Evolutionary conservation across 2,113 vertebrate genomes (phyloP), one percentile per base, ranked within the genome.

Genomic region (Trochalopteron elliotii): DNA sequence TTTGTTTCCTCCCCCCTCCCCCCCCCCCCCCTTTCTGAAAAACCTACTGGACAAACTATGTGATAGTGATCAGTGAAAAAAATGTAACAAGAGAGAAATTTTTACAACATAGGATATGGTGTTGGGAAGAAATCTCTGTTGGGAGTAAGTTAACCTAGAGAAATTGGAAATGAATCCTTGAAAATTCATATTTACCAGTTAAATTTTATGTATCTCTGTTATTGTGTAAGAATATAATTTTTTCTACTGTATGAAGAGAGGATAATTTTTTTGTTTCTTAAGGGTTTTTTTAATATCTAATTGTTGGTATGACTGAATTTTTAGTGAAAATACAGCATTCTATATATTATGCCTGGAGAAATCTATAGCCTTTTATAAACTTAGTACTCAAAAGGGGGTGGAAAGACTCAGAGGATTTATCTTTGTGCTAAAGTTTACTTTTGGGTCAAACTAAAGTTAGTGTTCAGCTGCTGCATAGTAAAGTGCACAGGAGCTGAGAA

Each of bases 131-230:
- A 94, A 94, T 81, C 5, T 9, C 23, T 20, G 25, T 1, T 72
- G 56, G 31, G 33, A 57, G 12, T 74, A 75, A 74, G 39, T 69
- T 64, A 94, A 44, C 23, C 4, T 89, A 89, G 93, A 93, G 42
- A 90, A 57, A n/a, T 11, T 72, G 79, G 74, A 86, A 97, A 97
- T 95, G 44, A 96, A 56, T 76, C 55, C 39, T 90, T 95, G 75
- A 94, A 85, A 96, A 93, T 92, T 39, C 12, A 21, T 95, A 89
- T 93, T 96, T 96, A 65, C 64, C 57, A 70, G 71, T 90, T 94
- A 89, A 59, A 71, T 67, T 60, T 83, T 56, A 12, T 49, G 13
- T 37, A 2, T 74, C 37, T 61, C 20, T 70, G 5, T 61, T 47
- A 28, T 33, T 63, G 4, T 60, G 22, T 57, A 42, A 93, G 8